These are phyloP conservation scores for Thecocarcelia acutangulata DNA, from an alignment of 2,888 invertebrate species.

Conservation along the genomic window DNA sequence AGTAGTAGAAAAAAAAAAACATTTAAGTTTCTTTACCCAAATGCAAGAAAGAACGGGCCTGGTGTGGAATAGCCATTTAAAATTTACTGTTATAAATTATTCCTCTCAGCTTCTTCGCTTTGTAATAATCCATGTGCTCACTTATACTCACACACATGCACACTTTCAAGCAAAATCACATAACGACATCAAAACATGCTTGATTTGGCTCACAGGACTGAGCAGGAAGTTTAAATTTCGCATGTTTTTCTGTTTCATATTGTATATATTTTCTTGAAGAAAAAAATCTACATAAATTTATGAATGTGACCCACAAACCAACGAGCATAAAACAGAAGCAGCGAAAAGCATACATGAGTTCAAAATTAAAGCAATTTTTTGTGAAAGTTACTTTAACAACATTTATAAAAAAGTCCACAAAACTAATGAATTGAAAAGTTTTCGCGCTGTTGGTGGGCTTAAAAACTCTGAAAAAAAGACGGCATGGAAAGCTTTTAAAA, in stretches of 20 bases:
- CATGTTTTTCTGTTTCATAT: constrained; percentile 15
- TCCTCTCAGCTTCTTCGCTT: too few species aligned
- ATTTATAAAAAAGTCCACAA: too few species aligned
- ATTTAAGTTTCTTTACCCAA: too few species aligned
- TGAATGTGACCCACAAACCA: constrained; percentile 38
- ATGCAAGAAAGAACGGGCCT: too few species aligned
- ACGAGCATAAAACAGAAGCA: neutral
- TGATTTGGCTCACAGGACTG: constrained; percentile 56
- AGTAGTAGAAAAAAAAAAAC: too few species aligned
- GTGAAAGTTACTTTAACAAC: too few species aligned
- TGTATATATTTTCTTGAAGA: neutral
- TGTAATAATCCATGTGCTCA: neutral
- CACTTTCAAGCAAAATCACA: constrained; percentile 49
- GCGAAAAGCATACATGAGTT: neutral
- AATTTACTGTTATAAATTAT: too few species aligned
- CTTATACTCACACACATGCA: neutral
- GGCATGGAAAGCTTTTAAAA: too few species aligned
- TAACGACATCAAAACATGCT: constrained; percentile 74
- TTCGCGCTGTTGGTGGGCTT: too few species aligned
- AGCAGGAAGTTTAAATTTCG: constrained; percentile 41
- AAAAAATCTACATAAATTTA: constrained; percentile 29
- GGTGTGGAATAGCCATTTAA: too few species aligned
- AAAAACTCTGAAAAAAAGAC: too few species aligned
- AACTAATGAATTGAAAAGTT: too few species aligned
- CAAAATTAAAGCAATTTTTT: neutral